phyloP scores from a whole-genome alignment of 2,113 vertebrate species.

The Caranx ignobilis region DNA sequence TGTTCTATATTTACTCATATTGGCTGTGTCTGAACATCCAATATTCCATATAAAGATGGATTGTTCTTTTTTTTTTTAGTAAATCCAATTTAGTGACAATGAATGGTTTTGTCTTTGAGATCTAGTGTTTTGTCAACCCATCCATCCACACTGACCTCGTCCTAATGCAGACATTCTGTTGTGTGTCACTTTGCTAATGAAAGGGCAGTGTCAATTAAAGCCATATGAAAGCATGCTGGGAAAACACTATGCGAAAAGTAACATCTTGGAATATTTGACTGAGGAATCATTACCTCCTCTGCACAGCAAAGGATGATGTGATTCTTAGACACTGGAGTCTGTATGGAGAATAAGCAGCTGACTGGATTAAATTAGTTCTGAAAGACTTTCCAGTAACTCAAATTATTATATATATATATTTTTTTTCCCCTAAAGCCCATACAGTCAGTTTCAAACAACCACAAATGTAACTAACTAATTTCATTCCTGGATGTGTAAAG shows the following conservation, averaged over 20 bases:
- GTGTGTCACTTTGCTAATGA: too few species aligned
- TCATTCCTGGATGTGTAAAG: not conserved
- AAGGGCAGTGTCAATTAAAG: too few species aligned
- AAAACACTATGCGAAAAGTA: constrained; percentile 23
- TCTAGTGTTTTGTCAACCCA: too few species aligned
- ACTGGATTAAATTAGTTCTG: constrained; percentile 14
- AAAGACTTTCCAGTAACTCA: constrained; percentile 15
- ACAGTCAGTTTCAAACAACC: not conserved
- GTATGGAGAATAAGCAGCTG: not conserved
- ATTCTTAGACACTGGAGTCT: constrained; percentile 16
- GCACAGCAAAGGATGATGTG: constrained; percentile 17
- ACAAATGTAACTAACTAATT: not conserved
- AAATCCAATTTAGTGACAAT: constrained; percentile 1
- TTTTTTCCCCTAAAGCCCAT: not conserved
- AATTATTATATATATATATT: not conserved
- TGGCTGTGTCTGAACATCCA: not conserved
- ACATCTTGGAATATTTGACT: constrained; percentile 27
- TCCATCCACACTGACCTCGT: too few species aligned
- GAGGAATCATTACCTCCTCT: constrained; percentile 18
- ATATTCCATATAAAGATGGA: not conserved
- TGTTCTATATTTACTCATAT: constrained; percentile 1
- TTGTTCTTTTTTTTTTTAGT: not conserved
- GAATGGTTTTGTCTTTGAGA: not conserved
- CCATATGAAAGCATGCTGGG: constrained; percentile 27
- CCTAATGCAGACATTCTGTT: too few species aligned